These are phyloP conservation scores for Drosophila arizonae DNA, from an alignment of 1,140 invertebrate genomes.

Conservation along the genomic window DNA sequence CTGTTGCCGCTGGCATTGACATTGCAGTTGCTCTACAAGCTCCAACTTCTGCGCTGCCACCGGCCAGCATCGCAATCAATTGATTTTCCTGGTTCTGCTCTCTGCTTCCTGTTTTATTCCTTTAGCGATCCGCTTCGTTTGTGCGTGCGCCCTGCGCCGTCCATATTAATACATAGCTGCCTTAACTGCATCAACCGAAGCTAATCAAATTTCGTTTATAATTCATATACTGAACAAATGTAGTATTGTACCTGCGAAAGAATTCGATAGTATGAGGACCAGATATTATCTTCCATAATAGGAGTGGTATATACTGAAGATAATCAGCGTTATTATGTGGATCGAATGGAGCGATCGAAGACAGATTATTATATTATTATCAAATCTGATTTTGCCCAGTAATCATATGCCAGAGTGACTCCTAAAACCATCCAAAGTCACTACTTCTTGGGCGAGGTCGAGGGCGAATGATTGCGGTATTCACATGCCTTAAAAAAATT, in stretches of 20 bases:
- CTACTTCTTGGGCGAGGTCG: too few species aligned
- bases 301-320: too few species aligned
- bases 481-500: not conserved
- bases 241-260: not conserved
- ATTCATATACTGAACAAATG: not conserved
- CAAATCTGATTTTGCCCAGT: too few species aligned
- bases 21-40: slow-evolving; percentile 8
- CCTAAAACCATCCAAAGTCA: too few species aligned
- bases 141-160: slow-evolving; percentile 17
- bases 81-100: not conserved
- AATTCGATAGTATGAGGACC: not conserved
- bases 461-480: not conserved
- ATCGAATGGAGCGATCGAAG: too few species aligned
- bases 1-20: slow-evolving; percentile 19
- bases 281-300: too few species aligned
- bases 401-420: too few species aligned
- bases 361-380: too few species aligned
- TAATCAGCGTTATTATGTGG: too few species aligned
- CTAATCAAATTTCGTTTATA: not conserved
- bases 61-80: slow-evolving; percentile 31
- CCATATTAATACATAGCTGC: slow-evolving; percentile 6
- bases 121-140: not conserved
- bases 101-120: not conserved
- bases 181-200: not conserved
- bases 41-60: slow-evolving; percentile 21